Evolutionary conservation across 2,797 vertebrate species (phyloP).

Genomic region (Hemitrygon akajei): DNA sequence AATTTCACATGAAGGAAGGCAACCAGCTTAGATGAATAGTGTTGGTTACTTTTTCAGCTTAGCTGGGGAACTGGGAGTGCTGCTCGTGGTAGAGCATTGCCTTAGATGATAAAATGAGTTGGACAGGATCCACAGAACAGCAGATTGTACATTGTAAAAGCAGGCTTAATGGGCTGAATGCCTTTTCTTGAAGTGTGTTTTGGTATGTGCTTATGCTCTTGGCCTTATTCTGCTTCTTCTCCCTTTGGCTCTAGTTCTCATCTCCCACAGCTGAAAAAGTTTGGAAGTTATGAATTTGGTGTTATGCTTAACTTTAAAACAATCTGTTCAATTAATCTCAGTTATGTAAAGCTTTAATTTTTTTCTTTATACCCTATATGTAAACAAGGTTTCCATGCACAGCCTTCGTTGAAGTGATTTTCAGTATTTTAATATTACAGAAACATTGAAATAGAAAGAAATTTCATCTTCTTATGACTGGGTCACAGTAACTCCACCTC

Average conservation of each 20-base stretch:
- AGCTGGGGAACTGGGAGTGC: background rate
- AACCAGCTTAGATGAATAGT: background rate
- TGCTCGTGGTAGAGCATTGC: too few species aligned
- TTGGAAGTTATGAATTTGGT: conserved; percentile 17
- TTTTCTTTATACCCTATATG: background rate
- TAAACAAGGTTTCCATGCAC: background rate
- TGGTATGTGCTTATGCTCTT: background rate
- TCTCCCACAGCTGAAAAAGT: background rate
- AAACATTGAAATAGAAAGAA: too few species aligned
- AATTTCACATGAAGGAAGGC: background rate
- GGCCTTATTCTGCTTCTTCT: background rate
- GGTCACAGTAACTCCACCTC: background rate
- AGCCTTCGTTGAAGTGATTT: background rate
- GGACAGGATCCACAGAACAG: background rate
- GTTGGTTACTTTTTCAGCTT: background rate
- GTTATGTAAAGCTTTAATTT: background rate
- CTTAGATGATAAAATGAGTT: background rate
- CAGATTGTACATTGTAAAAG: background rate
- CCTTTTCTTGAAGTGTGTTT: conserved; percentile 2
- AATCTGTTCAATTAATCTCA: background rate
- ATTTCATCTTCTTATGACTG: background rate
- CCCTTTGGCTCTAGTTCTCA: background rate
- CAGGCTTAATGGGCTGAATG: background rate
- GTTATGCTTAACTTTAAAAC: background rate
- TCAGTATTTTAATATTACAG: background rate